Evolutionary conservation across 1,140 invertebrate genomes (phyloP), one percentile per base, ranked within the genome.

Genomic region (Temnothorax curvispinosus): DNA sequence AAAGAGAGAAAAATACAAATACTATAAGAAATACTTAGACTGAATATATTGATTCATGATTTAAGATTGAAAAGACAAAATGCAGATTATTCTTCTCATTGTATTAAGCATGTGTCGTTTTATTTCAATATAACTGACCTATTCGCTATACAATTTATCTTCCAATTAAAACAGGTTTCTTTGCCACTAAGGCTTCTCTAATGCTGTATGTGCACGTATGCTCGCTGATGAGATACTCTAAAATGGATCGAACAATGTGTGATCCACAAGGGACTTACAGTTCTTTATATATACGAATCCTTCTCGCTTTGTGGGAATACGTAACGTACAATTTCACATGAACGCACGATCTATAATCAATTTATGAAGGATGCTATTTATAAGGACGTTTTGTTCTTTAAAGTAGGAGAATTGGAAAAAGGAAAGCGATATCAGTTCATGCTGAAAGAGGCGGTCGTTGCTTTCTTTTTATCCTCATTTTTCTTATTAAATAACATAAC

Each of bases 111-210:
- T 92, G 78, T 93, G 72, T 90, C n/a, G 76, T 92, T 93, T 93
- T 94, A 94, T 93, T 94, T 91, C 91, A 92, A 87, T 92, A 87
- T 92, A 92, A 90, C 90, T 93, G 78, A 91, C 85, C 93, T 94
- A 93, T 90, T 92, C 91, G 90, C 89, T 94, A 94, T 94, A 94
- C 93, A 94, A 92, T 93, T 93, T 90, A 87, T 75, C 85, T 88
- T 90, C 69, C 62, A 32, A 75, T 93, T 89, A 92, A 86, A 93
- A 93, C 93, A 92, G 92, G 88, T 87, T 87, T 87, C 67, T 80
- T 91, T 89, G 76, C 78, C 86, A 58, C 80, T 88, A 90, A 84
- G 62, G 71, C 67, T 88, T 90, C 75, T 52, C 75, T 52, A 81
- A 87, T 91, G 88, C 74, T 84, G 81, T 90, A 58, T 67, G 60